Evolutionary conservation across 2,888 invertebrate species (phyloP).

Genomic region (Caenorhabditis uteleia): DNA sequence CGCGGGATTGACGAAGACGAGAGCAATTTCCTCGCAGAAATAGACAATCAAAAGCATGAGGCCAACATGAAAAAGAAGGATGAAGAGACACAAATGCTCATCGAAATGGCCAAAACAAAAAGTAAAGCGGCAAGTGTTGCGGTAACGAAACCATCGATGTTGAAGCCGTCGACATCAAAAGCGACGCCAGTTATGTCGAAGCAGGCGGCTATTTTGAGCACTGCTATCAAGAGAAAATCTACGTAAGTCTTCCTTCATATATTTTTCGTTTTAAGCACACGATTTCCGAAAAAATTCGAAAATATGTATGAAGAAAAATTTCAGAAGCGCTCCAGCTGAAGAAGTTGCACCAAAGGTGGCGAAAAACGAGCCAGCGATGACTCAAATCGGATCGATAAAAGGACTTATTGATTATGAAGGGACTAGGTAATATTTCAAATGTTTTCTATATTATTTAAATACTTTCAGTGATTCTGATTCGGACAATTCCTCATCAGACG

Average conservation of each 20-base stretch:
- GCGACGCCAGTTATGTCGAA: constrained; percentile 26
- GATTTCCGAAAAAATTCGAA: constrained; percentile 1
- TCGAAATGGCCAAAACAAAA: constrained; percentile 45
- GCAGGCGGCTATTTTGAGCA: constrained; percentile 44
- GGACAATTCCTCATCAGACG: too few relatives aligned
- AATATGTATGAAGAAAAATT: not conserved
- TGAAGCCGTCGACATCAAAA: constrained; percentile 28
- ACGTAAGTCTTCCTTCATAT: constrained; percentile 9
- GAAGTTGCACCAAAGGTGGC: constrained; percentile 16
- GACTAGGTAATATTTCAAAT: constrained; percentile 70
- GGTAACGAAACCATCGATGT: not conserved
- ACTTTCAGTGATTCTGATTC: too few relatives aligned
- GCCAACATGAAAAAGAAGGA: constrained; percentile 46
- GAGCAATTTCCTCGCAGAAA: constrained; percentile 88
- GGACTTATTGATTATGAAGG: constrained; percentile 83
- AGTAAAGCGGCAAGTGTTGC: constrained; percentile 10
- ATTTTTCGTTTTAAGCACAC: constrained; percentile 8
- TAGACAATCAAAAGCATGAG: constrained; percentile 73
- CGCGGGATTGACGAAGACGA: constrained; percentile 94
- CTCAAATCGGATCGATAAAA: constrained; percentile 79
- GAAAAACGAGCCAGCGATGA: constrained; percentile 37
- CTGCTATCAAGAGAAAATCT: constrained; percentile 32
- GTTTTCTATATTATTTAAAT: not conserved
- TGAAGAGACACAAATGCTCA: constrained; percentile 57
- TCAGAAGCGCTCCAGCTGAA: not conserved